Percentiles rank a stretch among this genome's conserved stretches.
phyloP scores from a whole-genome alignment of 2,797 vertebrate species.

The Rhadinocentrus ornatus region DNA sequence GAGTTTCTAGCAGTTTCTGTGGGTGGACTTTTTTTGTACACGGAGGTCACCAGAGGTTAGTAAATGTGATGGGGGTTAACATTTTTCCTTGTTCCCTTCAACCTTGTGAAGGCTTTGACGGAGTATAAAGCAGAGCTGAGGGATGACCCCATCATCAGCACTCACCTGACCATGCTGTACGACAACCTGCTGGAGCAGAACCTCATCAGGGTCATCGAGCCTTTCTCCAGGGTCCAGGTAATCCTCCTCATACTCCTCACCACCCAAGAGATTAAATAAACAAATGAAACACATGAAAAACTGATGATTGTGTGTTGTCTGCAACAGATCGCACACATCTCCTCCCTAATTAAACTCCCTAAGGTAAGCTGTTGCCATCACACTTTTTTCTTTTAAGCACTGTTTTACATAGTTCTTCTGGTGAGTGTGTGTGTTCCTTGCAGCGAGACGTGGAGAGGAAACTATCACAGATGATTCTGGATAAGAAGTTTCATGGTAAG shows the following conservation, averaged over 20 bases:
- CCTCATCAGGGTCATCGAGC: slow-evolving; percentile 97
- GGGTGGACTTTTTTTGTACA: no score
- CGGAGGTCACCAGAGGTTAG: no score
- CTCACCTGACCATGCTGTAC: slow-evolving; percentile 94
- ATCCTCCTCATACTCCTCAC: background rate
- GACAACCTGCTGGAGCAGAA: slow-evolving; percentile 99
- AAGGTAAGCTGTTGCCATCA: slow-evolving; percentile 83
- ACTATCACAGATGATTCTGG: slow-evolving; percentile 98
- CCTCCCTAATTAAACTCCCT: slow-evolving; percentile 95
- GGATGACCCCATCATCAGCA: slow-evolving; percentile 97
- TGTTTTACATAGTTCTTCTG: background rate
- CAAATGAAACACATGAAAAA: background rate
- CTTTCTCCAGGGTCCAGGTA: slow-evolving; percentile 98
- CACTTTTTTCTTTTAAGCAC: background rate
- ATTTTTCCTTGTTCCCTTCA: background rate
- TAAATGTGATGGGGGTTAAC: no score
- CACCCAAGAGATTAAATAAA: background rate
- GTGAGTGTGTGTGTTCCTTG: slow-evolving; percentile 13
- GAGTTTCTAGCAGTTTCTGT: no score
- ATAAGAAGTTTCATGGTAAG: slow-evolving; percentile 95
- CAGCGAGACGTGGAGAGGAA: slow-evolving; percentile 97
- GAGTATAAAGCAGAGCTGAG: slow-evolving; percentile 96
- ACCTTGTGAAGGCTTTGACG: slow-evolving; percentile 86
- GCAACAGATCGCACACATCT: slow-evolving; percentile 94
- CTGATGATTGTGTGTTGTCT: slow-evolving; percentile 12